Evolutionary conservation across 1,140 invertebrate genomes (phyloP), one percentile per base, ranked within the genome.

Genomic region (Pogonomyrmex californicus): DNA sequence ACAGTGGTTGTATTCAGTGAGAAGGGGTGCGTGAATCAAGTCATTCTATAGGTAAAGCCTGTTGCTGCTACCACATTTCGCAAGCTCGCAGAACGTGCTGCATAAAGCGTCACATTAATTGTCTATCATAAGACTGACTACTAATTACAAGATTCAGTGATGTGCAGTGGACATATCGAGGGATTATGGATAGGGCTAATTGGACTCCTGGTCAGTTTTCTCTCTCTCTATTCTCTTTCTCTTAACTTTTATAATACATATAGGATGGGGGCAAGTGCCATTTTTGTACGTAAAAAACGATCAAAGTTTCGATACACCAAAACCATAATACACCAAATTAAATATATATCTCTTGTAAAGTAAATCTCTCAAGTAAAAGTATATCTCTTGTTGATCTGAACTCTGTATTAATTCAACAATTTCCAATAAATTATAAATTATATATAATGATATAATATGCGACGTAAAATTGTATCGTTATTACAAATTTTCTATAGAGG

Each of bases 31-130:
- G 79, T 79, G 89, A 91, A 92, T 94, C 88, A 86, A 90, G 87
- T 90, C 89, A 83, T 88, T 91, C 91, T 95, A 94, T 93, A 93
- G 92, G 90, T 91, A 94, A 95, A 94, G 94, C 94, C 94, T 95
- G 94, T 95, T 95, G 94, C 94, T 95, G 93, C 83, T 88, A 88
- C 62, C 85, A 85, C 85, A 91, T 85, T 90, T 90, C 47, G 14
- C 63, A 82, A 86, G 47, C 68, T 76, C 51, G n/a, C 58, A 33
- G 47, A 85, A 87, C 44, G 75, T 71, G 51, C 23, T 87, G 23
- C 23, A 14, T 89, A 70, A 51, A 90, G 85, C 54, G 81, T 10
- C 78, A 86, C 85, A 86, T 66, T 71, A 63, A 47, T 86, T 78
- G n/a, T 88, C 85, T 85, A 66, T 83, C 70, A 76, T 75, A 73